These are phyloP conservation scores for Petrosia ficiformis DNA, from an alignment of 37 sponge, comb jelly and placozoan genomes.

Conservation along the genomic window DNA sequence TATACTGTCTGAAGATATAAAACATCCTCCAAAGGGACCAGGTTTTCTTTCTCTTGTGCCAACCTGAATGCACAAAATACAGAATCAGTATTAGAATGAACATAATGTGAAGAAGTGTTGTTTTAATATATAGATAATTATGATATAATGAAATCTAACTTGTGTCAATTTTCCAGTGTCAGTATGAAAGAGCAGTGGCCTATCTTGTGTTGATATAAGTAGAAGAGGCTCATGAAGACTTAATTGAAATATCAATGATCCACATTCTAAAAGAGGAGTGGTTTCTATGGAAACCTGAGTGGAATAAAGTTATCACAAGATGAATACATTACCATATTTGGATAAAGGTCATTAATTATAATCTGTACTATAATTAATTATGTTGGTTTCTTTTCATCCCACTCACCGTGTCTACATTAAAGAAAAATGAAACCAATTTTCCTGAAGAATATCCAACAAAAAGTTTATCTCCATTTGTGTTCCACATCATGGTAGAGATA, in stretches of 20 bases:
- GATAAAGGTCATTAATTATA: too few relatives aligned
- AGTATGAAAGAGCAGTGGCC: slow-evolving; percentile 36
- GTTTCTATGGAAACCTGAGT: background rate
- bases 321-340: too few relatives aligned
- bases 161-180: slow-evolving; percentile 51
- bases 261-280: slow-evolving; percentile 30
- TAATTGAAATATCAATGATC: slow-evolving; percentile 49
- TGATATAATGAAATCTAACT: slow-evolving; percentile 16
- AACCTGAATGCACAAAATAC: slow-evolving; percentile 30
- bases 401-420: slow-evolving; percentile 1
- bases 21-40: slow-evolving; percentile 66
- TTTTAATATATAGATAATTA: background rate
- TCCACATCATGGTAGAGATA: slow-evolving; percentile 58
- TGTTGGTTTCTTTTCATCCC: too few relatives aligned
- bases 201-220: slow-evolving; percentile 61
- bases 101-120: too few relatives aligned
- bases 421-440: slow-evolving; percentile 35
- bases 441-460: slow-evolving; percentile 67
- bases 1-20: slow-evolving; percentile 6
- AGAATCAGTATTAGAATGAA: too few relatives aligned
- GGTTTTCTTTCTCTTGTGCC: slow-evolving; percentile 62
- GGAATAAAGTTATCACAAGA: too few relatives aligned
- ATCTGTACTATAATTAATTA: too few relatives aligned
- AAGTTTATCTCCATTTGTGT: slow-evolving; percentile 19
- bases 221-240: slow-evolving; percentile 16